Conservation (phyloP, 2,797 vertebrate genomes). For the Cyclopterus lumpus region DNA sequence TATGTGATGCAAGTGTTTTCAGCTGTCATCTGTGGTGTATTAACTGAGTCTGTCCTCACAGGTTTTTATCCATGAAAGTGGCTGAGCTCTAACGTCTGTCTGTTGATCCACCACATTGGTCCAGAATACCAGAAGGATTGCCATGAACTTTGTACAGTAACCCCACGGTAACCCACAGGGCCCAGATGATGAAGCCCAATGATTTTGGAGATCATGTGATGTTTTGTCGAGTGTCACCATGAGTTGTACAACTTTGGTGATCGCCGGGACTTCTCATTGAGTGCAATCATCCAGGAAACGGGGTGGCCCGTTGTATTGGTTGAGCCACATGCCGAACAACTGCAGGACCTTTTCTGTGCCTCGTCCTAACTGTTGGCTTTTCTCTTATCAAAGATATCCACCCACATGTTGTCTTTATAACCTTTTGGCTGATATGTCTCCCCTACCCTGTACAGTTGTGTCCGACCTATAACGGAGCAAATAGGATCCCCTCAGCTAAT, state of each 20-base stretch:
- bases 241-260: too few species aligned
- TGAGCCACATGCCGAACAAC: background rate
- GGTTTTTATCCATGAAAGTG: background rate
- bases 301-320: background rate
- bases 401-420: background rate
- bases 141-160: background rate
- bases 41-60: constrained; percentile 11
- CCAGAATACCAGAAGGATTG: background rate
- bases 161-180: background rate
- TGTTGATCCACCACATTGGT: background rate
- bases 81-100: background rate
- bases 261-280: background rate
- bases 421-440: background rate
- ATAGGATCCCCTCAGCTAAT: background rate
- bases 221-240: background rate
- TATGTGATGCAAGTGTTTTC: constrained; percentile 44
- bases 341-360: background rate
- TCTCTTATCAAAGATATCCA: background rate
- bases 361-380: background rate
- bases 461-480: background rate
- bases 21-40: constrained; percentile 18
- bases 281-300: background rate
- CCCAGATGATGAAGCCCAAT: background rate
- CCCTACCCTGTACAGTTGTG: too few species aligned
- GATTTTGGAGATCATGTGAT: background rate